phyloP scores from a whole-genome alignment of 2,888 invertebrate genomes.

The Dione juno region DNA sequence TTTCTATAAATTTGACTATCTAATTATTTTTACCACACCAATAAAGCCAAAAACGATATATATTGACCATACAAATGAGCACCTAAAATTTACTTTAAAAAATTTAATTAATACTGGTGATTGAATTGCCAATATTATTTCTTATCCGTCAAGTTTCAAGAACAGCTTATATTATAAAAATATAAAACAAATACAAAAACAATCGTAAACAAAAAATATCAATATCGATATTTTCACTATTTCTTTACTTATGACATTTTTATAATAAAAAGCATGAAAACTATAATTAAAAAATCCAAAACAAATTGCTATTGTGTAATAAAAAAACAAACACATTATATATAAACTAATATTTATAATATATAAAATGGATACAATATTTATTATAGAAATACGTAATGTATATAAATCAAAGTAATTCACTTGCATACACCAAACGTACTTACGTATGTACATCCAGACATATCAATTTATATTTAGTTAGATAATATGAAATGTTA shows the following conservation, averaged over 20 bases:
- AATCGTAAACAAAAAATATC: background rate
- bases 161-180: slow-evolving; percentile 10
- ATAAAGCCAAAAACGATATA: slow-evolving; percentile 32
- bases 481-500: slow-evolving; percentile 37
- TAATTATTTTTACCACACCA: slow-evolving; percentile 24
- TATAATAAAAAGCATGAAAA: background rate
- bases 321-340: background rate
- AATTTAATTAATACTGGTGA: slow-evolving; percentile 35
- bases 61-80: slow-evolving; percentile 34
- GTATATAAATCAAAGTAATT: slow-evolving; percentile 19
- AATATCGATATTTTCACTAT: background rate
- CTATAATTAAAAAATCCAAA: background rate
- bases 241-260: slow-evolving; percentile 1
- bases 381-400: slow-evolving; percentile 14
- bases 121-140: background rate
- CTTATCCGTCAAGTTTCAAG: background rate
- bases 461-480: slow-evolving; percentile 30
- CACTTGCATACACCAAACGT: slow-evolving; percentile 31
- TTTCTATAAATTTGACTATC: slow-evolving; percentile 13
- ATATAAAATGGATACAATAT: slow-evolving; percentile 19
- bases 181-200: slow-evolving; percentile 1
- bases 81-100: slow-evolving; percentile 39
- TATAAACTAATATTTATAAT: slow-evolving; percentile 12
- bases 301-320: background rate
- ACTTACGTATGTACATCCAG: slow-evolving; percentile 35